Base-by-base conservation (phyloP, 1,140 invertebrate species). In the Limonius californicus region DNA sequence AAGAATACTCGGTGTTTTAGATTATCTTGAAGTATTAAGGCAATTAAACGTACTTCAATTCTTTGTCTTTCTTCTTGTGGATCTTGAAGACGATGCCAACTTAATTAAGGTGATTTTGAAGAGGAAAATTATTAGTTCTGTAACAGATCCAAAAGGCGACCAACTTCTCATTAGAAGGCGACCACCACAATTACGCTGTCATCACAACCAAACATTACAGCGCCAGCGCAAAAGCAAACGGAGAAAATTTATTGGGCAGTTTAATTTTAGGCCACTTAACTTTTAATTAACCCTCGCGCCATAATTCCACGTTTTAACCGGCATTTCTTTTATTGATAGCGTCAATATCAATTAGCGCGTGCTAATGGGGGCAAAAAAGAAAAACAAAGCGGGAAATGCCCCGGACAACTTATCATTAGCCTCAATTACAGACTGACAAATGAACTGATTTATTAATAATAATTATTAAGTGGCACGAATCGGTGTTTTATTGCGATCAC, bases 401-500 rank as follows among this genome's bases (percentile, higher is more conserved):
- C 35, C 8, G n/a, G n/a, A 12, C 35, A 39, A 39, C 35, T n/a
- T 27, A 27, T 27, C 9, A 27, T 27, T 27, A 39, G n/a, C 35
- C 35, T 39, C 35, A 39, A 39, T 39, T 39, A 39, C n/a, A 39
- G n/a, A 39, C 35, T 39, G 45, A 50, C 45, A 50, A 50, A 50
- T 21, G 45, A 50, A 50, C 45, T 50, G 45, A 50, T 50, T 50
- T 50, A 50, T 50, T 18, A 18, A 50, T 39, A 39, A 12, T 12
- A 39, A 39, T 39, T 39, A 39, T 39, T 12, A 39, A 39, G 35
- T 9, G 1, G 35, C 11, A 6, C 4, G 27, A 32, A 32, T 32
- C 4, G 11, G 27, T 6, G 27, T 32, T 32, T 32, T 39, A 39
- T 2, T 12, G 11, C 35, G 35, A 12, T 39, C n/a, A 12, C 7